Evolutionary conservation across 2,888 invertebrate species (phyloP).

Genomic region (Tuta absoluta): DNA sequence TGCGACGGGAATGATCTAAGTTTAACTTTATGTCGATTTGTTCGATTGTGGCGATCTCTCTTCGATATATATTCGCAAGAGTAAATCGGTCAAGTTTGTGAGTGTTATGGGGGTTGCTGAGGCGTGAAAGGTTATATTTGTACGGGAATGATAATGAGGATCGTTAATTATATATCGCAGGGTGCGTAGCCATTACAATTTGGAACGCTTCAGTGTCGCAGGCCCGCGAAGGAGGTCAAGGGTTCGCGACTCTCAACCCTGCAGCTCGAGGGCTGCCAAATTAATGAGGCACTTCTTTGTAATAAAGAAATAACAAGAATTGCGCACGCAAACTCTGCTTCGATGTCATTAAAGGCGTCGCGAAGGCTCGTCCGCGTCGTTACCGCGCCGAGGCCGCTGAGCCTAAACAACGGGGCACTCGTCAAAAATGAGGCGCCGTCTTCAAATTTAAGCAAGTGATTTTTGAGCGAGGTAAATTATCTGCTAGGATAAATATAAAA

Average conservation of each 20-base stretch:
- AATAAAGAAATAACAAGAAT: constrained; percentile 82
- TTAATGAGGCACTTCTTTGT: constrained; percentile 82
- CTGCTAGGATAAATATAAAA: neutral
- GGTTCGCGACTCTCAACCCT: constrained; percentile 78
- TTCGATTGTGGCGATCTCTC: constrained; percentile 42
- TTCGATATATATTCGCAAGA: constrained; percentile 33
- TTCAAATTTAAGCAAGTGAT: constrained; percentile 18
- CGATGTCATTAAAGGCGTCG: constrained; percentile 48
- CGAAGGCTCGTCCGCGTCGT: constrained; percentile 53
- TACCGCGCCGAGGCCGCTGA: constrained; percentile 71
- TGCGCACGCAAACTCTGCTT: constrained; percentile 78
- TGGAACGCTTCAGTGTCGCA: constrained; percentile 70
- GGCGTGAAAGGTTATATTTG: constrained; percentile 52
- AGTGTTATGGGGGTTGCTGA: constrained; percentile 27
- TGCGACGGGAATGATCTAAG: constrained; percentile 69
- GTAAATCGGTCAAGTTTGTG: constrained; percentile 36
- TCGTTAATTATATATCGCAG: constrained; percentile 80
- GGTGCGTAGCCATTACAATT: constrained; percentile 73
- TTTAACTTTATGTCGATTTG: constrained; percentile 66
- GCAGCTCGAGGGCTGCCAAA: constrained; percentile 81
- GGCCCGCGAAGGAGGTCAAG: constrained; percentile 76
- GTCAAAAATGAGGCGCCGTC: constrained; percentile 40
- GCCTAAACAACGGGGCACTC: constrained; percentile 71
- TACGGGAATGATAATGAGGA: constrained; percentile 74
- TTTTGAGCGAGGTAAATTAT: constrained; percentile 5